A percentile compares a stretch with the other conserved stretches of the same genome.
These are phyloP conservation scores for Alligator mississippiensis DNA, from an alignment of 2,113 vertebrate species.

Conservation along the genomic window DNA sequence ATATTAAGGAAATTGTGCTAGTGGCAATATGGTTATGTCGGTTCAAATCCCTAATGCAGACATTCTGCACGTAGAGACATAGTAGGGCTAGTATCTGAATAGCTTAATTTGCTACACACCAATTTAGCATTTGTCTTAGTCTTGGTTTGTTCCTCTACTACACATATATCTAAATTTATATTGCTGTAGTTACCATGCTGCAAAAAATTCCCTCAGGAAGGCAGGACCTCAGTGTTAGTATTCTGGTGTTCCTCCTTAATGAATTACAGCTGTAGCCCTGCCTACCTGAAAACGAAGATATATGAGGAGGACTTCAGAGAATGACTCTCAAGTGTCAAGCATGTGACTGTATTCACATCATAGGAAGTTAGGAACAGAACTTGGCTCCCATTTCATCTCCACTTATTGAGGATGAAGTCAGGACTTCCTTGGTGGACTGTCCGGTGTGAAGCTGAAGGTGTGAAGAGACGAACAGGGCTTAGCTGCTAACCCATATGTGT, in stretches of 20 bases:
- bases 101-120: neutral
- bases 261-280: neutral
- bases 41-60: neutral
- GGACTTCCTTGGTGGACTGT: neutral
- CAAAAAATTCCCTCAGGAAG: neutral
- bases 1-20: neutral
- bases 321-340: too few relatives aligned
- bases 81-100: neutral
- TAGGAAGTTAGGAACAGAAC: neutral
- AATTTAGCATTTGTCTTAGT: neutral
- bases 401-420: neutral
- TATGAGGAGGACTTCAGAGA: too few relatives aligned
- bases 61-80: neutral
- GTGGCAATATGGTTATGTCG: neutral
- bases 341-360: neutral
- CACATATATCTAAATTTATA: neutral
- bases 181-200: rapidly evolving
- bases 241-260: neutral
- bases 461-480: neutral
- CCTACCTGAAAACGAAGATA: neutral
- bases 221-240: neutral
- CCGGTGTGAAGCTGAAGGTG: neutral
- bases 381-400: neutral
- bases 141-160: neutral
- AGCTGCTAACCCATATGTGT: neutral